phyloP scores from a whole-genome alignment of 1,140 invertebrate genomes.

The Brachionus plicatilis region DNA sequence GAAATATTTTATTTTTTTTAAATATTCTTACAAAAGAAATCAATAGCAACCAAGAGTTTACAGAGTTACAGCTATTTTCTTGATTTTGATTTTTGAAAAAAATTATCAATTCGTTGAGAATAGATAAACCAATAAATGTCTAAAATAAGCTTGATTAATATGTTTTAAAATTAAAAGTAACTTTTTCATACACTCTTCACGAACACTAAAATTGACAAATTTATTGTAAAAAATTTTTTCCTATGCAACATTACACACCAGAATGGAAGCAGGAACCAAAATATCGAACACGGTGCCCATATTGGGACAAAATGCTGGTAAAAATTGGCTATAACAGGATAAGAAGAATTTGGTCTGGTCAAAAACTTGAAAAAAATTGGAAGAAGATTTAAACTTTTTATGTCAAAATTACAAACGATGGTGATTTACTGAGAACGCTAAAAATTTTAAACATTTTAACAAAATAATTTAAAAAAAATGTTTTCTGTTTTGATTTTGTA shows the following conservation, averaged over 20 bases:
- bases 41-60: neutral
- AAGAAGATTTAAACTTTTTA: neutral
- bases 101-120: neutral
- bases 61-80: neutral
- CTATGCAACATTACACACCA: neutral
- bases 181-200: neutral
- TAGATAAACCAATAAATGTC: neutral
- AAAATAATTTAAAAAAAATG: neutral
- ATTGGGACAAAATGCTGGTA: neutral
- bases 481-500: neutral
- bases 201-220: neutral
- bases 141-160: neutral
- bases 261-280: neutral
- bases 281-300: neutral
- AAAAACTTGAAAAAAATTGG: neutral
- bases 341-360: neutral
- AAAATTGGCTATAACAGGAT: neutral
- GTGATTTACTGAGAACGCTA: neutral
- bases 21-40: neutral
- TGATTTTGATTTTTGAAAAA: neutral
- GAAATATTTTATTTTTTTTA: neutral
- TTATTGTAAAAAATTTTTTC: slow-evolving; percentile 8
- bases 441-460: neutral
- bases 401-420: neutral
- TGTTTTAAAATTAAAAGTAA: neutral